Percentiles rank a stretch among this genome's conserved stretches.
phyloP scores from a whole-genome alignment of 2,797 vertebrate species.

The Amblyraja radiata region DNA sequence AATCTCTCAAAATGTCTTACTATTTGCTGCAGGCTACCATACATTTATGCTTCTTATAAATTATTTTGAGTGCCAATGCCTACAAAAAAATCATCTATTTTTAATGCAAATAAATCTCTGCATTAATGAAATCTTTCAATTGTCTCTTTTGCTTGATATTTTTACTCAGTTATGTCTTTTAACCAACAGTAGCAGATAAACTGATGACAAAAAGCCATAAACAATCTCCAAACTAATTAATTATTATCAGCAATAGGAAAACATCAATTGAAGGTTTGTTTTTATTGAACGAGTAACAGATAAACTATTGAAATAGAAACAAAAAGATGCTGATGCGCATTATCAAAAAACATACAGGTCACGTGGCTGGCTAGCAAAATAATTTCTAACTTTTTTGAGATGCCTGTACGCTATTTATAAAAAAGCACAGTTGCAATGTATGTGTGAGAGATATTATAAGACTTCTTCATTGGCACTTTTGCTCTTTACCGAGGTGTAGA shows the following conservation, averaged over 20 bases:
- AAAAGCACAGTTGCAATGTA: too few species aligned
- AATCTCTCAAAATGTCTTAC: neutral
- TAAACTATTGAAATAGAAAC: neutral
- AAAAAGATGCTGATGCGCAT: too few species aligned
- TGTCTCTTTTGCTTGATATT: neutral
- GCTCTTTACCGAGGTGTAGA: neutral
- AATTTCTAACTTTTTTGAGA: too few species aligned
- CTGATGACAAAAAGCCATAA: conserved; percentile 18
- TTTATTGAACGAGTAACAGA: neutral
- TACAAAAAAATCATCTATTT: neutral
- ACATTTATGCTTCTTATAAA: neutral
- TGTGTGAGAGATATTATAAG: neutral
- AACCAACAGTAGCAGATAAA: neutral
- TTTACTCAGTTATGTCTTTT: neutral
- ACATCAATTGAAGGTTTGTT: neutral
- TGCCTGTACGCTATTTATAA: too few species aligned
- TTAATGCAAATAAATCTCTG: neutral
- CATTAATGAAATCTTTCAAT: neutral
- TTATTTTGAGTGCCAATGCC: neutral
- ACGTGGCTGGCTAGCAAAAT: too few species aligned
- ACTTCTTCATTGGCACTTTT: neutral
- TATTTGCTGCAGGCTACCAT: neutral
- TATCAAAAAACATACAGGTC: too few species aligned
- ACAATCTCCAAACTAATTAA: conserved; percentile 12
- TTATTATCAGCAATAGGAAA: conserved; percentile 5